Percentiles rank a stretch among this genome's conserved stretches.
These are phyloP conservation scores for Poecilus cupreus DNA, from an alignment of 2,888 invertebrate genomes.

Conservation along the genomic window DNA sequence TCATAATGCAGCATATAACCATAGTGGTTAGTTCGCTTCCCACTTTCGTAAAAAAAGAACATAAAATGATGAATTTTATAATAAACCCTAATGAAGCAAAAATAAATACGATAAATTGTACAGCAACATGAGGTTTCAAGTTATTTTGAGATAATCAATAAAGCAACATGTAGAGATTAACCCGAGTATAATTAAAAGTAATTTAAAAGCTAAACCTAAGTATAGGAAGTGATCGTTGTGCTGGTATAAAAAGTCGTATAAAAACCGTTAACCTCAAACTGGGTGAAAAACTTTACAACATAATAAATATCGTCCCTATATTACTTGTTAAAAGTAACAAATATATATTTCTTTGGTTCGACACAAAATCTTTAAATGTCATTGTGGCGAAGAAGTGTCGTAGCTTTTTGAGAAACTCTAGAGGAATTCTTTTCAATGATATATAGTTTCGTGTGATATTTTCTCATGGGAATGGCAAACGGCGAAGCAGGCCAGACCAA, in stretches of 20 bases:
- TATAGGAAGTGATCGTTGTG: background rate
- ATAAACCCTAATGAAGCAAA: background rate
- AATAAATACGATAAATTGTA: background rate
- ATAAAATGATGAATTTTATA: too few species aligned
- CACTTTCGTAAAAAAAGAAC: too few species aligned
- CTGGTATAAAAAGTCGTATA: conserved; percentile 13
- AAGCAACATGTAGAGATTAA: background rate
- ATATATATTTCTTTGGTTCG: conserved; percentile 51
- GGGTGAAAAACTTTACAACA: conserved; percentile 47
- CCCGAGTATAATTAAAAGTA: background rate
- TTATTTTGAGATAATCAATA: conserved; percentile 5
- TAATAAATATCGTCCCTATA: conserved; percentile 51
- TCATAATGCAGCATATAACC: too few species aligned
- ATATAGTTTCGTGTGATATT: conserved; percentile 56
- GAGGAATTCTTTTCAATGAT: conserved; percentile 54
- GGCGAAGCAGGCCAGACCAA: background rate
- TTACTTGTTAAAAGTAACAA: conserved; percentile 51
- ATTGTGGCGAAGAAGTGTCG: conserved; percentile 48
- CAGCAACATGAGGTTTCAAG: background rate
- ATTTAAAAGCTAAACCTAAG: background rate
- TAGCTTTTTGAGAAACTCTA: conserved; percentile 56
- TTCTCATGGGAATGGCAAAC: conserved; percentile 45
- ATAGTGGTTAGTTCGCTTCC: too few species aligned
- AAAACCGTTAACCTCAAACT: conserved; percentile 2
- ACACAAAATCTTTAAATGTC: conserved; percentile 54